Evolutionary conservation across 2,888 invertebrate species (phyloP).

Genomic region (Iphiclides podalirius): DNA sequence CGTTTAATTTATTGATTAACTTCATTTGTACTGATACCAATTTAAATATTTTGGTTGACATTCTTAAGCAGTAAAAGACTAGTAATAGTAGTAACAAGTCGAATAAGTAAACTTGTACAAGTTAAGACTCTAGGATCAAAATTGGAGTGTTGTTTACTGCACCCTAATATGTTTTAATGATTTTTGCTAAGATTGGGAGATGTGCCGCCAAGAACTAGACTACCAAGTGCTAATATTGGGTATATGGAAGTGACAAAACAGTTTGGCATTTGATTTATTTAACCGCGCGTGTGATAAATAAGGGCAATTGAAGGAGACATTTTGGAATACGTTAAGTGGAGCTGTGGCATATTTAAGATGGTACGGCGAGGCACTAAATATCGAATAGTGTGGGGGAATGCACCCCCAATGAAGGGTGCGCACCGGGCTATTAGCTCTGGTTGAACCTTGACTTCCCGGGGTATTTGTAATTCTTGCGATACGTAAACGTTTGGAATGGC

Average conservation of each 20-base stretch:
- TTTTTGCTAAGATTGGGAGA: too few relatives aligned
- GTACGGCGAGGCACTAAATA: slow-evolving; percentile 75
- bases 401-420: slow-evolving; percentile 50
- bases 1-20: too few relatives aligned
- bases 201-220: too few relatives aligned
- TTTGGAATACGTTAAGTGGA: slow-evolving; percentile 52
- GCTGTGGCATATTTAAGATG: slow-evolving; percentile 70
- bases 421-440: slow-evolving; percentile 57
- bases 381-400: slow-evolving; percentile 52
- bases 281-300: slow-evolving; percentile 37
- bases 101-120: too few relatives aligned
- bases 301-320: slow-evolving; percentile 41
- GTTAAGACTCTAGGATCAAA: too few relatives aligned
- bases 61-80: too few relatives aligned
- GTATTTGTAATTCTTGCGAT: slow-evolving; percentile 47
- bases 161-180: too few relatives aligned
- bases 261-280: slow-evolving; percentile 18
- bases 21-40: too few relatives aligned
- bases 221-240: too few relatives aligned
- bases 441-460: slow-evolving; percentile 63
- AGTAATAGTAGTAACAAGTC: too few relatives aligned
- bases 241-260: background rate
- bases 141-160: too few relatives aligned
- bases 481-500: slow-evolving; percentile 28
- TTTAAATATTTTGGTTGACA: too few relatives aligned